Conservation (phyloP, 2,113 vertebrate genomes). For the Macrotis lagotis region DNA sequence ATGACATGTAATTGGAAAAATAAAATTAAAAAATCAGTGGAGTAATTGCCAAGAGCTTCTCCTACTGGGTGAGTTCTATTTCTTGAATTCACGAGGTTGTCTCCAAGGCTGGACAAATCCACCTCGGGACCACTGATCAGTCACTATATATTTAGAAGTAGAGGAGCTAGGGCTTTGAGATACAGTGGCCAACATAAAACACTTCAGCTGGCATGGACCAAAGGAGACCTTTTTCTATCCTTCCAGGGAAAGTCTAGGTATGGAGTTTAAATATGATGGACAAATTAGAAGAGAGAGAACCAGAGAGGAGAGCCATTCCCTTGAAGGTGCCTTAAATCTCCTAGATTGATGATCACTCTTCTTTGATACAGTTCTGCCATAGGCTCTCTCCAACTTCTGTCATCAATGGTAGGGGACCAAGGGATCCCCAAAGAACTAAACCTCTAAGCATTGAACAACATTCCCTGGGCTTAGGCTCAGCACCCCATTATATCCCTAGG, state of each 20-base stretch:
- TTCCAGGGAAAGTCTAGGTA: not conserved
- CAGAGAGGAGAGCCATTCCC: not conserved
- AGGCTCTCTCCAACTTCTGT: not conserved
- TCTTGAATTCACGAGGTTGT: not conserved
- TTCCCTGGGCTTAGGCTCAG: not conserved
- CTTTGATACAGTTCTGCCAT: not conserved
- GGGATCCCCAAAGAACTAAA: not conserved
- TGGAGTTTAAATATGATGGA: not conserved
- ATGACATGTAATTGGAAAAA: too few species aligned
- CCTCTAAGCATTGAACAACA: not conserved
- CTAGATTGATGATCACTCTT: not conserved
- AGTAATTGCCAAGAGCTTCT: not conserved
- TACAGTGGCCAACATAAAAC: not conserved
- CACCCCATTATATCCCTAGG: not conserved
- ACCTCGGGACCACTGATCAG: not conserved
- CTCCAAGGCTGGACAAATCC: not conserved
- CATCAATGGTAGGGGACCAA: not conserved
- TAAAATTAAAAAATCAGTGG: too few species aligned
- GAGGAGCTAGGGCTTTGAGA: not conserved
- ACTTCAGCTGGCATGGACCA: not conserved
- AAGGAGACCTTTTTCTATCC: not conserved
- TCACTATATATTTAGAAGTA: not conserved
- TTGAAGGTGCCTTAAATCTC: not conserved
- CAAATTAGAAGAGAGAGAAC: not conserved
- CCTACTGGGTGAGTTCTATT: not conserved